Percentiles rank a stretch among this genome's conserved stretches.
phyloP scores from a whole-genome alignment of 1,140 invertebrate species.

The Ceratosolen solmsi region DNA sequence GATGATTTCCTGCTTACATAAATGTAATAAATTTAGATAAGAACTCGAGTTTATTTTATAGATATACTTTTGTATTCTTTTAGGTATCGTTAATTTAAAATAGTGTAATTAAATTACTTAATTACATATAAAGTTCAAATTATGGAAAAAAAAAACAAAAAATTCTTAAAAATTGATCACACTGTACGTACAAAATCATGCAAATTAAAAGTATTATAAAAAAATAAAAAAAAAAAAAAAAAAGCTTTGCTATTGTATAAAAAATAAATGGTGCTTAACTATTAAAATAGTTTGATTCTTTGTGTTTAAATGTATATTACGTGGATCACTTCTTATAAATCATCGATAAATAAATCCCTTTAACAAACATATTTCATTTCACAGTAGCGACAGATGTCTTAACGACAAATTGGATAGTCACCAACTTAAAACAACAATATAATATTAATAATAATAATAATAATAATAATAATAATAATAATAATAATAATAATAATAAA shows the following conservation, averaged over 20 bases:
- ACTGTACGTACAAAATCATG: not conserved
- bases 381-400: slow-evolving; percentile 14
- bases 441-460: slow-evolving; percentile 38
- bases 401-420: slow-evolving; percentile 52
- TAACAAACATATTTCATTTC: slow-evolving; percentile 16
- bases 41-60: not conserved
- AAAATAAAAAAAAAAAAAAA: not conserved
- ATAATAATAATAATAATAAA: slow-evolving; percentile 50
- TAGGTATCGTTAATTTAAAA: not conserved
- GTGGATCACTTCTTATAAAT: slow-evolving; percentile 33
- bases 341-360: slow-evolving; percentile 13
- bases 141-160: not conserved
- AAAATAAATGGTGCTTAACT: slow-evolving; percentile 9
- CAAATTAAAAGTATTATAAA: slow-evolving; percentile 20
- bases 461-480: slow-evolving; percentile 48
- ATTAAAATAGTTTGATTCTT: slow-evolving; percentile 41
- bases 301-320: slow-evolving; percentile 27
- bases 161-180: not conserved
- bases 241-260: slow-evolving; percentile 1
- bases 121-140: not conserved
- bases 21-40: not conserved
- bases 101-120: not conserved
- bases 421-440: slow-evolving; percentile 53
- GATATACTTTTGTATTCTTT: not conserved
- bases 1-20: not conserved